phyloP scores from a whole-genome alignment of 2,113 vertebrate species.

The Montifringilla adamsi region DNA sequence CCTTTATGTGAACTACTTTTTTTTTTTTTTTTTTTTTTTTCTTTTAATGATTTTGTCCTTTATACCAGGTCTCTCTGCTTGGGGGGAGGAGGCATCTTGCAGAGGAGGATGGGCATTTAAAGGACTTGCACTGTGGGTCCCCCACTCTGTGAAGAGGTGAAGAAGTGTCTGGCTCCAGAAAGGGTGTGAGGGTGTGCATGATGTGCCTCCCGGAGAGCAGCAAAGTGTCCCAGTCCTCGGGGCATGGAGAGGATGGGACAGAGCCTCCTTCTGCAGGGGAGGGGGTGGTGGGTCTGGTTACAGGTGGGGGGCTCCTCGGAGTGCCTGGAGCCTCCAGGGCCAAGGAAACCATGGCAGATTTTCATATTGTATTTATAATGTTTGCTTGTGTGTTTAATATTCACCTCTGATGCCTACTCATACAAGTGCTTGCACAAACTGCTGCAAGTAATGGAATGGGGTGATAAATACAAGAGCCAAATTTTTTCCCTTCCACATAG shows the following conservation, averaged over 20 bases:
- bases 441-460: neutral
- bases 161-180: accelerated
- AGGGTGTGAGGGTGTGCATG: accelerated
- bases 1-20: neutral
- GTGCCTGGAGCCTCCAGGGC: neutral
- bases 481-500: neutral
- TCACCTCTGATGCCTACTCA: neutral
- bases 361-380: neutral
- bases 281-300: accelerated
- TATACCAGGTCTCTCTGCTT: accelerated
- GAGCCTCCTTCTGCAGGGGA: accelerated
- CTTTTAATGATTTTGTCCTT: neutral
- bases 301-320: accelerated
- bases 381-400: neutral
- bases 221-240: accelerated
- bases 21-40: neutral
- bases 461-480: neutral
- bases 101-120: too few species aligned
- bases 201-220: accelerated
- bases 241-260: accelerated
- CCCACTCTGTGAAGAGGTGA: neutral
- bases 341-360: accelerated
- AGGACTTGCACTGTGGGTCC: accelerated
- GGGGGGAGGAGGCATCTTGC: accelerated
- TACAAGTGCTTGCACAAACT: accelerated